A percentile compares a stretch with the other conserved stretches of the same genome.
Evolutionary conservation across 2,113 vertebrate species (phyloP).

Genomic region (Tachycineta bicolor): DNA sequence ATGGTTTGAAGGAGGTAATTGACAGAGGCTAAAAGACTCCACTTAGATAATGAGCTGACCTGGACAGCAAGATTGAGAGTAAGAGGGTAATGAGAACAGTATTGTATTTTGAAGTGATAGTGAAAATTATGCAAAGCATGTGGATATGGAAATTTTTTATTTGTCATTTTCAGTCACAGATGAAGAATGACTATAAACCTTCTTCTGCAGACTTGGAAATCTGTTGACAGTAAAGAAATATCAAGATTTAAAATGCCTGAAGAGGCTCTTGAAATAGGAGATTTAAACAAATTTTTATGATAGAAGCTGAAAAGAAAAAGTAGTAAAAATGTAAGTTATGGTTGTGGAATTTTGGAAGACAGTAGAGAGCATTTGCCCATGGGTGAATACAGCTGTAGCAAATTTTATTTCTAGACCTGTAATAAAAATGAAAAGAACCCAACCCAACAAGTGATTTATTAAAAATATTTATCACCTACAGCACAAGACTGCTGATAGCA

Average conservation of each 20-base stretch:
- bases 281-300: background rate
- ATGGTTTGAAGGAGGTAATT: background rate
- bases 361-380: background rate
- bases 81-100: background rate
- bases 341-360: background rate
- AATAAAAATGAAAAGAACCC: background rate
- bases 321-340: background rate
- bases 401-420: background rate
- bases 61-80: background rate
- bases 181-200: background rate
- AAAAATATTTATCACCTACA: conserved; percentile 5
- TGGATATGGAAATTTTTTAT: background rate
- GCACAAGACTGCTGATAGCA: background rate
- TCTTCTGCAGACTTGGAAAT: background rate
- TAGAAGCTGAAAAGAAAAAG: background rate
- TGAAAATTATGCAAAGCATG: background rate
- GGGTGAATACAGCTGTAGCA: background rate
- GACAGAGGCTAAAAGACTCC: background rate
- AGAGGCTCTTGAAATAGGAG: background rate
- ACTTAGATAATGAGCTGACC: background rate
- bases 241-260: background rate
- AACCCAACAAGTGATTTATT: background rate
- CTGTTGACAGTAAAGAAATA: background rate
- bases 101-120: background rate
- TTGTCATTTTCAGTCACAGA: background rate